Conservation (phyloP, 2,113 vertebrate genomes). For the Cinclus mexicanus region DNA sequence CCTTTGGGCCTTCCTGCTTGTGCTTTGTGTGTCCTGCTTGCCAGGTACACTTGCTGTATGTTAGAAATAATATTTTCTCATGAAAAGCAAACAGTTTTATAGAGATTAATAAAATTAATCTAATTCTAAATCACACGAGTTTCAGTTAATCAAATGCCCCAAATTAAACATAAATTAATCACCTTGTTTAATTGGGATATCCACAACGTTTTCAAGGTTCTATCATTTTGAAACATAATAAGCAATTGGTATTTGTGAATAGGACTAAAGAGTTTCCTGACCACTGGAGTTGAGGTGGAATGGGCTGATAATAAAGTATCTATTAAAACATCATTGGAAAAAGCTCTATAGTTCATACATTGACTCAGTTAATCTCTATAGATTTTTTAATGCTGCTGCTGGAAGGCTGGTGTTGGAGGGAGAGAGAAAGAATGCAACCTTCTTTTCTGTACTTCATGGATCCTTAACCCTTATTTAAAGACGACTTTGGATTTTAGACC, state of each 20-base stretch:
- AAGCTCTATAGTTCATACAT: constrained; percentile 16
- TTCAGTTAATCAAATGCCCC: background rate
- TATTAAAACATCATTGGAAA: constrained; percentile 54
- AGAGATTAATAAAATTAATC: background rate
- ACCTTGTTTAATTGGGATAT: background rate
- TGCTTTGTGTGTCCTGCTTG: background rate
- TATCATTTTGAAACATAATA: background rate
- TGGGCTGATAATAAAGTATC: background rate
- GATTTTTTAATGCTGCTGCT: constrained; percentile 41
- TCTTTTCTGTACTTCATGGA: constrained; percentile 89
- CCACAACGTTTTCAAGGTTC: background rate
- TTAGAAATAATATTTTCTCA: background rate
- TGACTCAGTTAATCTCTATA: background rate
- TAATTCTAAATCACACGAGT: background rate
- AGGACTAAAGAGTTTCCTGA: constrained; percentile 5
- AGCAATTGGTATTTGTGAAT: background rate
- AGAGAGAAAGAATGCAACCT: constrained; percentile 70
- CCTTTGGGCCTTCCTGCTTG: background rate
- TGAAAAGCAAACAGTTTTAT: background rate
- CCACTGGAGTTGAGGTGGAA: background rate
- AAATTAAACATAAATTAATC: background rate
- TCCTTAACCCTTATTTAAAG: constrained; percentile 91
- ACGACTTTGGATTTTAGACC: constrained; percentile 80
- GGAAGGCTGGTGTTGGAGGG: constrained; percentile 32
- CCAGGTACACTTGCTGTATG: background rate